A percentile compares a stretch with the other conserved stretches of the same genome.
Conservation (phyloP, 1,140 invertebrate species). For the Babylonia areolata region DNA sequence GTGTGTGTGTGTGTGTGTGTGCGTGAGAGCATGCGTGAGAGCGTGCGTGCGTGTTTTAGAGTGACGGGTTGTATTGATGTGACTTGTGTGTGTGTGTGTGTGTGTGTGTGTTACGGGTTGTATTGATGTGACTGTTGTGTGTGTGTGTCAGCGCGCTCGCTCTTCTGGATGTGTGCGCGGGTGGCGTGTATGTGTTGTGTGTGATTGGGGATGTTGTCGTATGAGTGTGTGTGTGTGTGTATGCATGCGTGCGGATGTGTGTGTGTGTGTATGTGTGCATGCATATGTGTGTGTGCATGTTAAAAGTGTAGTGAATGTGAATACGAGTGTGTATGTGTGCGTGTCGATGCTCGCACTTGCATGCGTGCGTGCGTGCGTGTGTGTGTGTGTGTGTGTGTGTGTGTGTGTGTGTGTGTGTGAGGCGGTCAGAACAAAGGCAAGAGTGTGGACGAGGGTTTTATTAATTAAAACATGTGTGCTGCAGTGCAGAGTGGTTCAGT, state of each 20-base stretch:
- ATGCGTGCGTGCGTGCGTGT: background rate
- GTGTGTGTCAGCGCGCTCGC: too few relatives aligned
- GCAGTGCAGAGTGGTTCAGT: too few relatives aligned
- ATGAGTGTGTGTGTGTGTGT: slow-evolving; percentile 2
- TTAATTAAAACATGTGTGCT: too few relatives aligned
- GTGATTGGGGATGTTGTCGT: too few relatives aligned
- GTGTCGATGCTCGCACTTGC: background rate
- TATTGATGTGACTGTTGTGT: background rate
- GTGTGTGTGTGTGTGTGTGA: background rate
- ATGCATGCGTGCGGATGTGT: background rate
- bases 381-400: background rate
- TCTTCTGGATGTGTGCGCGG: too few relatives aligned
- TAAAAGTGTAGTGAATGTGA: too few relatives aligned
- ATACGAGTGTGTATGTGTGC: background rate
- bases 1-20: slow-evolving; percentile 3
- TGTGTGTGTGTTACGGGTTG: background rate
- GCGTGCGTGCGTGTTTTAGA: background rate
- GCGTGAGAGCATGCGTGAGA: background rate
- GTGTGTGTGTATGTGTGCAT: too few relatives aligned
- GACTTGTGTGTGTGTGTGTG: background rate
- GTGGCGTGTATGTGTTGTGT: too few relatives aligned
- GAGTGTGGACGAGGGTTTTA: too few relatives aligned
- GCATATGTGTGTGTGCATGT: background rate
- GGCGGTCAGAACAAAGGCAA: too few relatives aligned
- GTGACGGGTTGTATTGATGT: too few relatives aligned